These are phyloP conservation scores for Diachrysia chrysitis DNA, from an alignment of 2,888 invertebrate genomes.

Conservation along the genomic window DNA sequence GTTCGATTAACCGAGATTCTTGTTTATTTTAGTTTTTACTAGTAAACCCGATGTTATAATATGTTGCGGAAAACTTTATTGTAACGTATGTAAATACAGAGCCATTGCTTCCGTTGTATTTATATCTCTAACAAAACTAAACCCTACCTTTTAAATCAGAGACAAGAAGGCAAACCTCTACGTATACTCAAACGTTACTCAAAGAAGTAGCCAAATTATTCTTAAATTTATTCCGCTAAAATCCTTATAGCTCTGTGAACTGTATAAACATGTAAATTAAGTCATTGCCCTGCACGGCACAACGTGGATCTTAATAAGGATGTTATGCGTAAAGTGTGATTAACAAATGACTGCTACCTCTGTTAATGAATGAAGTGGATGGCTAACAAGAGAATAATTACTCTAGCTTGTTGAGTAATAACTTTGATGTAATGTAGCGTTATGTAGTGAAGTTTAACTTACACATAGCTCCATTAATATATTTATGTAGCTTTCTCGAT, in stretches of 20 bases:
- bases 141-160: background rate
- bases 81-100: background rate
- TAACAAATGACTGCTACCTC: slow-evolving; percentile 14
- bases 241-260: too few relatives aligned
- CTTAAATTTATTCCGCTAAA: background rate
- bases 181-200: too few relatives aligned
- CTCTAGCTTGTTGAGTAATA: slow-evolving; percentile 27
- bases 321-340: slow-evolving; percentile 10
- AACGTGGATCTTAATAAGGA: slow-evolving; percentile 9
- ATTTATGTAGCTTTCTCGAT: too few relatives aligned
- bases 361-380: slow-evolving; percentile 32
- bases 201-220: too few relatives aligned
- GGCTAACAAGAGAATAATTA: slow-evolving; percentile 35
- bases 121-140: background rate
- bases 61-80: slow-evolving; percentile 15
- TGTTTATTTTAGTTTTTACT: slow-evolving; percentile 29
- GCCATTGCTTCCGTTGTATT: slow-evolving; percentile 9
- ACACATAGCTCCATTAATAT: too few relatives aligned
- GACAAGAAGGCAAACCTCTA: background rate
- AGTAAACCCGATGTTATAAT: slow-evolving; percentile 26
- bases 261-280: background rate
- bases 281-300: background rate
- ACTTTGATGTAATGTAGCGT: slow-evolving; percentile 12
- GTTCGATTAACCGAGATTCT: slow-evolving; percentile 11
- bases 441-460: background rate